These are phyloP conservation scores for Cosmia pyralina DNA, from an alignment of 2,888 invertebrate genomes.

Conservation along the genomic window DNA sequence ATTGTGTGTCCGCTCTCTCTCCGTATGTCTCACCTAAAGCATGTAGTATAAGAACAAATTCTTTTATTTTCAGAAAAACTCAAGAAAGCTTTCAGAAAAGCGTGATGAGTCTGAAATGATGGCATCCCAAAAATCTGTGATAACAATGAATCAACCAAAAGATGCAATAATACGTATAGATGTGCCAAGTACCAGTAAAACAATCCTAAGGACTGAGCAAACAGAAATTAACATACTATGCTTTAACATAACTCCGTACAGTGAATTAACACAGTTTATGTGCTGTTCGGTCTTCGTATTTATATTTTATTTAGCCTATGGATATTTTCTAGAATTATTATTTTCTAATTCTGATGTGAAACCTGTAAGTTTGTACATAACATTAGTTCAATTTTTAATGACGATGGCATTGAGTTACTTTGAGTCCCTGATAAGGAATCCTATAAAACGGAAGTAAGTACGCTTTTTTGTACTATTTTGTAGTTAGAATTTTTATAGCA, in stretches of 20 bases:
- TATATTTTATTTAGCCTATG: conserved; percentile 96
- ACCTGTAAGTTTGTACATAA: conserved; percentile 97
- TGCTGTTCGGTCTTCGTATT: conserved; percentile 95
- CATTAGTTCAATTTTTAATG: conserved; percentile 96
- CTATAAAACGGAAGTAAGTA: conserved; percentile 90
- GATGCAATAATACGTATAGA: conserved; percentile 83
- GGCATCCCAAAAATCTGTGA: conserved; percentile 39
- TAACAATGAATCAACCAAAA: conserved; percentile 72
- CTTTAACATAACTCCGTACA: conserved; percentile 92
- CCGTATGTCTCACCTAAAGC: too few relatives aligned
- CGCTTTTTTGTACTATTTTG: conserved; percentile 53
- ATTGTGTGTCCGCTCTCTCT: too few relatives aligned
- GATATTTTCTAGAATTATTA: conserved; percentile 97
- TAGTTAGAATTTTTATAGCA: conserved; percentile 4
- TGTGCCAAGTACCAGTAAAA: conserved; percentile 62
- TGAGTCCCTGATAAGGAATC: conserved; percentile 92
- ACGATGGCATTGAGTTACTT: conserved; percentile 95
- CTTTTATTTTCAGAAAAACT: conserved; percentile 40
- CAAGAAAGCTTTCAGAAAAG: conserved; percentile 23
- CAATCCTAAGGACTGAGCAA: conserved; percentile 66
- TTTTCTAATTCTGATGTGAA: conserved; percentile 97
- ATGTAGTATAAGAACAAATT: neutral
- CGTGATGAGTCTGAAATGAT: conserved; percentile 37
- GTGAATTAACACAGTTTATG: conserved; percentile 93
- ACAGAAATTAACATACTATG: conserved; percentile 92